These are phyloP conservation scores for Benitochromis conjunctus DNA, from an alignment of 2,113 vertebrate genomes.

Conservation along the genomic window DNA sequence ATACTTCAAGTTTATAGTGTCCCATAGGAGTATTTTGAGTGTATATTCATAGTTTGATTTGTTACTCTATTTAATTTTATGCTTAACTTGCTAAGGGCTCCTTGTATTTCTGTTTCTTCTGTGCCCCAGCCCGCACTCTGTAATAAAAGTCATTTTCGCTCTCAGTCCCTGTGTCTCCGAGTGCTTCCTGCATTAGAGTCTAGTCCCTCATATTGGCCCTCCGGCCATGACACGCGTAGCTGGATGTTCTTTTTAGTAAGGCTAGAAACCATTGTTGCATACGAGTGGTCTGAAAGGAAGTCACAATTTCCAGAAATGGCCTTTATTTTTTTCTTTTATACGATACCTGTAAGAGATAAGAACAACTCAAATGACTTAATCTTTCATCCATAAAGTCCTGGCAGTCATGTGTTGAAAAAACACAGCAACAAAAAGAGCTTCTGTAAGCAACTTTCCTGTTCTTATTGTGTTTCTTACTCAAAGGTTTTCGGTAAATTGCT, in stretches of 20 bases:
- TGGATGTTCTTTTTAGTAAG: not conserved
- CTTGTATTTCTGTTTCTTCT: no score
- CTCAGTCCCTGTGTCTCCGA: no score
- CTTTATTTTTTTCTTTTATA: not conserved
- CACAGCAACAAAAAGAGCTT: not conserved
- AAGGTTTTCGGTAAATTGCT: not conserved
- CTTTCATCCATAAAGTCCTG: not conserved
- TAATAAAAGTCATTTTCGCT: no score
- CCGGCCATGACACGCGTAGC: not conserved
- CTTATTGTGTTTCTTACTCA: not conserved
- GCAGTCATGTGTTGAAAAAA: not conserved
- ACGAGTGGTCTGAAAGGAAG: not conserved
- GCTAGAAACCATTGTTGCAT: not conserved
- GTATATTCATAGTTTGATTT: no score
- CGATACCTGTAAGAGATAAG: not conserved
- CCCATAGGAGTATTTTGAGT: no score
- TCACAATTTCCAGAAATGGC: not conserved
- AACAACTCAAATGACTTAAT: not conserved
- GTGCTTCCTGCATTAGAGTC: no score
- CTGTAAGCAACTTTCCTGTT: not conserved
- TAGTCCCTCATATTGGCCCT: no score
- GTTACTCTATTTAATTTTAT: no score
- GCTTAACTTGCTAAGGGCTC: no score
- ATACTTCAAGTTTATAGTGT: no score
- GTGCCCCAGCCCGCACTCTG: no score